Evolutionary conservation across 1,140 invertebrate species (phyloP).

Genomic region (Aculops lycopersici): DNA sequence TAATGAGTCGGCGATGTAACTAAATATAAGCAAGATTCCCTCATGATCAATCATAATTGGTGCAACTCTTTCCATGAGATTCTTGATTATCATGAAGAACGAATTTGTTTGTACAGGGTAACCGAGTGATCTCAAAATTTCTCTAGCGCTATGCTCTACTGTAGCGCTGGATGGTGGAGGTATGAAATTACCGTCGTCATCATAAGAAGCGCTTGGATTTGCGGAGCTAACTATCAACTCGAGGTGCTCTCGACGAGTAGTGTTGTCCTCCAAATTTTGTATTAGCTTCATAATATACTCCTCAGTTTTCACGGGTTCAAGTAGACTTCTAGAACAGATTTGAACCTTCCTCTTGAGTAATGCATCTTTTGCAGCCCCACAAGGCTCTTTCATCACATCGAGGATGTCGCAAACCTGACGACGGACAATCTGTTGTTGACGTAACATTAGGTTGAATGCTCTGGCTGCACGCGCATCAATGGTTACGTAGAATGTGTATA

Average conservation of each 20-base stretch:
- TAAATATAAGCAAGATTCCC: slow-evolving; percentile 18
- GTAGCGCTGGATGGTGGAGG: slow-evolving; percentile 18
- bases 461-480: slow-evolving; percentile 67
- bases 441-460: slow-evolving; percentile 40
- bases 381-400: slow-evolving; percentile 33
- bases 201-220: slow-evolving; percentile 5
- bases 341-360: slow-evolving; percentile 8
- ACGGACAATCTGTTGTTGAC: slow-evolving; percentile 52
- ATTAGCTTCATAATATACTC: slow-evolving; percentile 71
- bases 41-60: slow-evolving; percentile 76
- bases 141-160: slow-evolving; percentile 16
- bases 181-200: slow-evolving; percentile 30
- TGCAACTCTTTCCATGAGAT: slow-evolving; percentile 62
- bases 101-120: slow-evolving; percentile 70
- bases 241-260: slow-evolving; percentile 10
- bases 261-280: slow-evolving; percentile 49
- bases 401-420: slow-evolving; percentile 50
- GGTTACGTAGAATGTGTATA: slow-evolving; percentile 62
- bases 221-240: slow-evolving; percentile 9
- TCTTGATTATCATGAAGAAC: slow-evolving; percentile 79
- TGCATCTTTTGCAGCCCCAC: slow-evolving; percentile 8
- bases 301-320: slow-evolving; percentile 61
- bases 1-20: slow-evolving; percentile 14
- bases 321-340: slow-evolving; percentile 21
- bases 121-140: slow-evolving; percentile 65